Evolutionary conservation across 2,888 invertebrate genomes (phyloP).

Genomic region (Aspidiotus rigidus): DNA sequence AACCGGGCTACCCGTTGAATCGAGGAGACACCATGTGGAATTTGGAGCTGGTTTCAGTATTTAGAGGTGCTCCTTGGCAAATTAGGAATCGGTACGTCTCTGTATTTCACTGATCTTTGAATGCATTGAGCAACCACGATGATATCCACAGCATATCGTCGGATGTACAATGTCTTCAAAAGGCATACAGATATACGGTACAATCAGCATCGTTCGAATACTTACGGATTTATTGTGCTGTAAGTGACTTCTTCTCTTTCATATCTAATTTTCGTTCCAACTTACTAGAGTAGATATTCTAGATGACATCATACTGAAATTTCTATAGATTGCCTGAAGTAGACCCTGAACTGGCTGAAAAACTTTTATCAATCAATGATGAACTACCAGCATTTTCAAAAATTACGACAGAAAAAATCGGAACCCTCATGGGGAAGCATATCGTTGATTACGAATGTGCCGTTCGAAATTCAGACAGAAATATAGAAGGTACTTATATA

Average conservation of each 20-base stretch:
- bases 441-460: conserved; percentile 70
- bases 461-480: conserved; percentile 58
- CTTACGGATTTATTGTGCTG: conserved; percentile 4
- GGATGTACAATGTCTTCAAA: neutral
- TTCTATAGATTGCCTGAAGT: conserved; percentile 48
- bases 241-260: neutral
- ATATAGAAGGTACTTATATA: conserved; percentile 35
- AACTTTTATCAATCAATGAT: conserved; percentile 60
- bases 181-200: neutral
- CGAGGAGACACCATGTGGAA: too few relatives aligned
- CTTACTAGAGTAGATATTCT: neutral
- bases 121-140: too few relatives aligned
- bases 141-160: neutral
- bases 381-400: conserved; percentile 72
- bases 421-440: conserved; percentile 73
- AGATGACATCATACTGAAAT: neutral
- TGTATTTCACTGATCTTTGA: too few relatives aligned
- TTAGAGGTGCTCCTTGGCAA: too few relatives aligned
- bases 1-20: too few relatives aligned
- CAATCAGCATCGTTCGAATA: conserved; percentile 8
- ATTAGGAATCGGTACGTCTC: too few relatives aligned
- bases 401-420: conserved; percentile 72
- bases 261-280: neutral
- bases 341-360: conserved; percentile 61
- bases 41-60: too few relatives aligned